Conservation (phyloP, 30 jellyfish, hydroid and myxozoan genomes). For the Aurelia sp. region DNA sequence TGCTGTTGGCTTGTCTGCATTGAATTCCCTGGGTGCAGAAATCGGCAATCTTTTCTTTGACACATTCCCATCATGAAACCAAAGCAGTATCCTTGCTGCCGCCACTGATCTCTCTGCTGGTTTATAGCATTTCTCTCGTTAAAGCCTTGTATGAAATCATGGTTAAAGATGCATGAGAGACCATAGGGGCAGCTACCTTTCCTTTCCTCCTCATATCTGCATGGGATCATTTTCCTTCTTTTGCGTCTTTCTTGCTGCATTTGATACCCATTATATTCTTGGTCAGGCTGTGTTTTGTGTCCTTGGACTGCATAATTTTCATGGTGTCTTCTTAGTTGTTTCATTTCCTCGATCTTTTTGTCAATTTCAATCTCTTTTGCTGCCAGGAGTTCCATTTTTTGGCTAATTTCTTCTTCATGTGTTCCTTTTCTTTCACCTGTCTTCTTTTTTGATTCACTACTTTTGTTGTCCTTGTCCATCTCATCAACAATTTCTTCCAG, state of each 20-base stretch:
- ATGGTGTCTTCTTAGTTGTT: too few relatives aligned
- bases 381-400: not conserved
- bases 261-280: too few relatives aligned
- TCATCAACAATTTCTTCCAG: slow-evolving; percentile 3
- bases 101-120: slow-evolving; percentile 4
- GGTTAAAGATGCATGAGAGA: too few relatives aligned
- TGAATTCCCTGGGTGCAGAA: too few relatives aligned
- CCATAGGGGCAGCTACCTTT: too few relatives aligned
- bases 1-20: not conserved
- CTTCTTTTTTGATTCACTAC: too few relatives aligned
- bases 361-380: not conserved
- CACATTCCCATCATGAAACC: not conserved
- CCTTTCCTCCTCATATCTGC: too few relatives aligned
- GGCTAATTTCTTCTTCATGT: not conserved
- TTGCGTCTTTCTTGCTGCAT: too few relatives aligned
- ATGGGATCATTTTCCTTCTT: not conserved
- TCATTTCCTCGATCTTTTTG: not conserved
- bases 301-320: too few relatives aligned
- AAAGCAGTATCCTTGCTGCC: not conserved
- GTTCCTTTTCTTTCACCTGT: not conserved
- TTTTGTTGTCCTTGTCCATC: not conserved
- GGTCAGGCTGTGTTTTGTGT: too few relatives aligned
- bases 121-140: too few relatives aligned
- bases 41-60: slow-evolving; percentile 1
- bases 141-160: too few relatives aligned